Base-by-base conservation (phyloP, 2,888 invertebrate genomes). In the Cerastoderma edule region DNA sequence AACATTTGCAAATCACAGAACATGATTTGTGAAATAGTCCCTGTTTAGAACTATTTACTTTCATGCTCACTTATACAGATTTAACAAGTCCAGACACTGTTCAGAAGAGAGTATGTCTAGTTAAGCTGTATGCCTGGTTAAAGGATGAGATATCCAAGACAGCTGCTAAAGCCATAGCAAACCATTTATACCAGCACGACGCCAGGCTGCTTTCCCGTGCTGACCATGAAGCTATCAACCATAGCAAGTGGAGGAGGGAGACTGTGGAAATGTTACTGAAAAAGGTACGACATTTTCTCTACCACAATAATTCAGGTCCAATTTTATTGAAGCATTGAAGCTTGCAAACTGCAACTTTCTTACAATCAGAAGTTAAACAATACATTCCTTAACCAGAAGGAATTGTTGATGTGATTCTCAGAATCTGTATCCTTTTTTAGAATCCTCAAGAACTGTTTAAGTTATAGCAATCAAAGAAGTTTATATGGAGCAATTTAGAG, bases 251-350 rank as follows among this genome's bases (percentile, higher is more conserved):
- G 69, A 60, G 82, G 16, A 39, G 82, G 19, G 78, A 82, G 6
- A 76, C 82, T 44, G 82, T 82, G 1, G 78, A 82, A 63, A 67
- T 72, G 48, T 71, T 82, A n/a, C 71, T 82, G 64, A 78, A 78
- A 50, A 76, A 76, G 72, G 78, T 82, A 69, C 27, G 2, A 10
- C 22, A 16, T 16, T 30, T 57, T n/a, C 19, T 30, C 44, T 44
- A 16, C 44, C 8, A 13, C 16, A 16, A 13, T 44, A 44, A 44
- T 16, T 16, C n/a, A n/a, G n/a, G n/a, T n/a, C n/a, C n/a, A n/a
- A n/a, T n/a, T n/a, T n/a, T n/a, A n/a, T n/a, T n/a, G n/a, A n/a
- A n/a, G n/a, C n/a, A n/a, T n/a, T n/a, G n/a, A n/a, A n/a, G n/a
- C n/a, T n/a, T n/a, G n/a, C n/a, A n/a, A n/a, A n/a, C n/a, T n/a